These are phyloP conservation scores for Myotis yumanensis DNA, from an alignment of 2,113 vertebrate genomes.

Conservation along the genomic window DNA sequence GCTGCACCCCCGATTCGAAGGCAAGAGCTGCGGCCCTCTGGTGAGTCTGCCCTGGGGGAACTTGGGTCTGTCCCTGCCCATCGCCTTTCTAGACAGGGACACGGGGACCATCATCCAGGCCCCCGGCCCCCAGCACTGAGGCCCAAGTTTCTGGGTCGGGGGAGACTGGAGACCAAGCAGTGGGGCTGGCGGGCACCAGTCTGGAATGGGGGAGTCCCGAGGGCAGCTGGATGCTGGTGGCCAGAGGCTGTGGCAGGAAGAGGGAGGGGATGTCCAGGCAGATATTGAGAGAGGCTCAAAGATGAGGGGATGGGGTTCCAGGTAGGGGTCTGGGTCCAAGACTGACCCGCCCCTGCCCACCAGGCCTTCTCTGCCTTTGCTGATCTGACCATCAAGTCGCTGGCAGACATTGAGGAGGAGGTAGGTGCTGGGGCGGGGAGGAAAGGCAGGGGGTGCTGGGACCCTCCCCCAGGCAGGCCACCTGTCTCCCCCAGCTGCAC, in stretches of 20 bases:
- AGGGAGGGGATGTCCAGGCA: not conserved
- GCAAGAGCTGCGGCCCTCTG: slow-evolving; percentile 63
- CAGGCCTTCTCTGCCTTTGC: slow-evolving; percentile 76
- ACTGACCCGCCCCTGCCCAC: not conserved
- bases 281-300: not conserved
- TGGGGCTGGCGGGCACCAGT: not conserved
- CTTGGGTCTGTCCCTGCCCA: not conserved
- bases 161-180: too few species aligned
- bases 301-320: too few species aligned
- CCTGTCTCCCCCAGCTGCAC: not conserved
- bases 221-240: not conserved
- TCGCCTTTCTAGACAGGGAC: not conserved
- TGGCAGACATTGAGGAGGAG: slow-evolving; percentile 91
- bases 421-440: slow-evolving; percentile 67
- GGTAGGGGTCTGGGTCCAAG: too few species aligned
- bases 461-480: not conserved
- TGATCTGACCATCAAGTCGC: slow-evolving; percentile 89
- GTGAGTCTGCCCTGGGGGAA: slow-evolving; percentile 75
- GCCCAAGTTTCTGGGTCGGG: not conserved
- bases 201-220: not conserved
- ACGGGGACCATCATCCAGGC: accelerated
- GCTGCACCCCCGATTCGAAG: slow-evolving; percentile 89
- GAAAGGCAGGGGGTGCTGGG: not conserved
- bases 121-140: not conserved
- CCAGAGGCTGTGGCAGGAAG: not conserved